Evolutionary conservation across 2,113 vertebrate species (phyloP), one percentile per base, ranked within the genome.

Genomic region (Lethenteron reissneri): DNA sequence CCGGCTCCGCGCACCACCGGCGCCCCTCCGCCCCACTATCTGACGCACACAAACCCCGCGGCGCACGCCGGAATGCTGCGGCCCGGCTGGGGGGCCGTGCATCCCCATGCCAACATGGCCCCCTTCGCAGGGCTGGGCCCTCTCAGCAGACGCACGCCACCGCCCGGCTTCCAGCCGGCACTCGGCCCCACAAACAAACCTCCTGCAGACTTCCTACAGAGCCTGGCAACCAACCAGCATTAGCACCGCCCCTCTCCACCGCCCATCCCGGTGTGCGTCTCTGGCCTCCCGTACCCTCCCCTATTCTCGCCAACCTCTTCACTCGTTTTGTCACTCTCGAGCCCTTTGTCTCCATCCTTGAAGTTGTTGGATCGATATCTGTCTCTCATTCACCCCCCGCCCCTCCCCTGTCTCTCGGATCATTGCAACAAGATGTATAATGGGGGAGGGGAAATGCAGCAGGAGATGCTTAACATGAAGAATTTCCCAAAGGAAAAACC

Each of bases 201-300:
- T 76, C 83, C 88, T 82, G 90, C 94, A 90, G 92, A 99, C 86
- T 85, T 97, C 86, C 83, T 97, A 94, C 91, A 97, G 88, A 97
- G 88, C 79, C 64, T 68, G n/a, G 64, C 64, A 17, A 25, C 64
- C 64, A 17, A 68, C 25, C 25, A n/a, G n/a, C 25, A 25, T n/a
- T 25, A 17, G 25, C n/a, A 68, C 14, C 8, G n/a, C 25, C 25
- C 21, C 25, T 25, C 9, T 68, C 10, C 11, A n/a, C 64, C 10
- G 10, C n/a, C 64, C 64, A 68, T 68, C 25, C 25, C 64, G 9
- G 64, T 17, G 64, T 25, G 64, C 64, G n/a, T 68, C 25, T 68
- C 25, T n/a, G 64, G n/a, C 25, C 25, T 10, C n/a, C 64, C n/a
- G 2, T 25, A 11, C 10, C n/a, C n/a, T 17, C 64, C 15, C 25